Evolutionary conservation across 2,113 vertebrate species (phyloP).

Genomic region (Oreotrochilus melanogaster): DNA sequence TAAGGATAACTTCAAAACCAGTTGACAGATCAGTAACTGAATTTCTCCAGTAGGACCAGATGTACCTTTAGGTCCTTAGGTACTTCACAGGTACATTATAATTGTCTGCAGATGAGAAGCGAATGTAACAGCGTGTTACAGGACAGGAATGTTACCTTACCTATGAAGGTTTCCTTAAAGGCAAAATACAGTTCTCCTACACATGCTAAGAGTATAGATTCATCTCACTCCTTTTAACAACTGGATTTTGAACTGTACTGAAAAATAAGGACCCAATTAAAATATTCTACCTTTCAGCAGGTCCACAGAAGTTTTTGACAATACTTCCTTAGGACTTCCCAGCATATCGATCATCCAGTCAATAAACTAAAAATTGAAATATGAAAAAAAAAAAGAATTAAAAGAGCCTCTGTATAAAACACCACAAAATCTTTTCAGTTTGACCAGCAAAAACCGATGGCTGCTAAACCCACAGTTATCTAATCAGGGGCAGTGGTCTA

Average conservation of each 20-base stretch:
- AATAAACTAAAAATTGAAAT: conserved; percentile 85
- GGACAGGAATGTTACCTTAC: not conserved
- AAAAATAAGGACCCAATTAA: not conserved
- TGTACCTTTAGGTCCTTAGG: not conserved
- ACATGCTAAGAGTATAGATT: not conserved
- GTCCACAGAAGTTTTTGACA: conserved; percentile 77
- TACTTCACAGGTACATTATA: rapidly evolving
- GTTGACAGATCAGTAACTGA: not conserved
- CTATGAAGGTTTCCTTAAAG: not conserved
- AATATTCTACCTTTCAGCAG: conserved; percentile 86
- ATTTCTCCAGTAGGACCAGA: not conserved
- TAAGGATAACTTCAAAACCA: not conserved
- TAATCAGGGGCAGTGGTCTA: not conserved
- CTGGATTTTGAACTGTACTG: not conserved
- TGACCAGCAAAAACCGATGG: not conserved
- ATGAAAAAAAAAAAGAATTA: not conserved
- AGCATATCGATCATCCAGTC: conserved; percentile 91
- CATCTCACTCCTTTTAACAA: not conserved
- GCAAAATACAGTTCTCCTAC: not conserved
- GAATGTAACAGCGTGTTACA: not conserved
- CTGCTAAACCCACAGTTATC: not conserved
- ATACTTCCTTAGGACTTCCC: conserved; percentile 80
- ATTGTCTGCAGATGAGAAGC: not conserved
- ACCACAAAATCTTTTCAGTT: not conserved
- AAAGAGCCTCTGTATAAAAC: not conserved